phyloP scores from a whole-genome alignment of 1,140 invertebrate genomes.

The Drosophila mayri region DNA sequence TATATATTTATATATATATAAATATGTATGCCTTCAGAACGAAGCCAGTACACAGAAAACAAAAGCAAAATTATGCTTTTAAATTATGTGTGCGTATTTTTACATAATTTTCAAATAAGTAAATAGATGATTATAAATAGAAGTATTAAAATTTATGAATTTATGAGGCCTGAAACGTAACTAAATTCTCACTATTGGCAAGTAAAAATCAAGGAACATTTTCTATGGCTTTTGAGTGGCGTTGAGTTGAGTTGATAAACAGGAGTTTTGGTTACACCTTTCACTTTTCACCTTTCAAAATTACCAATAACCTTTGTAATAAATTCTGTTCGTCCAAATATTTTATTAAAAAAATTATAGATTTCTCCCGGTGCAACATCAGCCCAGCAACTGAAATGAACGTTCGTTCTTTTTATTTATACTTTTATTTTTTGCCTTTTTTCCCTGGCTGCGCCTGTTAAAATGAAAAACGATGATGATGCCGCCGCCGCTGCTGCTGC shows the following conservation, averaged over 20 bases:
- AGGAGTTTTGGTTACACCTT: not conserved
- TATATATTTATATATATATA: conserved; percentile 24
- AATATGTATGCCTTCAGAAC: conserved; percentile 37
- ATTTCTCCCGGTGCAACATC: conserved; percentile 23
- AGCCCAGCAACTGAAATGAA: conserved; percentile 38
- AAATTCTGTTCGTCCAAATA: not conserved
- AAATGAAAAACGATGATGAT: conserved; percentile 71
- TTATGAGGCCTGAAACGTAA: too few relatives aligned
- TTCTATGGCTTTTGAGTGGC: too few relatives aligned
- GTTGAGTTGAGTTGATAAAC: too few relatives aligned
- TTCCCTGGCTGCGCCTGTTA: conserved; percentile 63
- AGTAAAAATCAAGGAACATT: too few relatives aligned
- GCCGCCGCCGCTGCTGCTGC: conserved; percentile 46
- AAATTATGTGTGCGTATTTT: not conserved
- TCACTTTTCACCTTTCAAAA: too few relatives aligned
- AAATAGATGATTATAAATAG: not conserved
- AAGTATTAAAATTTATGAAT: too few relatives aligned
- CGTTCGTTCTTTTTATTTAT: conserved; percentile 38
- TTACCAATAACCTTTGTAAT: not conserved
- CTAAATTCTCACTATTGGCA: too few relatives aligned
- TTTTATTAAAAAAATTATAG: not conserved
- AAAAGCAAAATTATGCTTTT: not conserved
- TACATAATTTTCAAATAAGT: not conserved
- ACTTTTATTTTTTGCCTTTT: conserved; percentile 34
- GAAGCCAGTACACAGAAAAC: conserved; percentile 35